Percentiles rank a stretch among this genome's conserved stretches.
Evolutionary conservation across 64 coral and sea anemone genomes (phyloP).

Genomic region (Trachythela sp.): DNA sequence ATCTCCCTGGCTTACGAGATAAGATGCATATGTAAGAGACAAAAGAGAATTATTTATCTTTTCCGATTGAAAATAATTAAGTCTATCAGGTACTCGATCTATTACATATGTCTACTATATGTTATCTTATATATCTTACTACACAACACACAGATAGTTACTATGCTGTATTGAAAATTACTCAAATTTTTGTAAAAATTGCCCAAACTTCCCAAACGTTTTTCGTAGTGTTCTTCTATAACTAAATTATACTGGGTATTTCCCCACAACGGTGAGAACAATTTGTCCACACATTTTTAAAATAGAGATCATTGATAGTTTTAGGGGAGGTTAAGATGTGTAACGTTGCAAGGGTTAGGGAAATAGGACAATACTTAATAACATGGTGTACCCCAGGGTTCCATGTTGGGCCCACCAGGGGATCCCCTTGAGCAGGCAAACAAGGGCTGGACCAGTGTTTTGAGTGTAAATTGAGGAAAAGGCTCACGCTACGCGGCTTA

Average conservation of each 20-base stretch:
- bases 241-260: not conserved
- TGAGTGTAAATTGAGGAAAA: not conserved
- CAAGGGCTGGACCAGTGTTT: not conserved
- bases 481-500: not conserved
- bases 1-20: too few relatives aligned
- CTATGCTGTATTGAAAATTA: too few relatives aligned
- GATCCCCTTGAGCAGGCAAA: not conserved
- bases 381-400: not conserved
- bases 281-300: not conserved
- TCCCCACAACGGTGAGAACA: not conserved
- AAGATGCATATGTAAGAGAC: too few relatives aligned
- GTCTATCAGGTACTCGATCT: too few relatives aligned
- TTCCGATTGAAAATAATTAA: too few relatives aligned
- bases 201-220: too few relatives aligned
- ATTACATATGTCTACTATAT: too few relatives aligned
- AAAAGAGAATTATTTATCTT: too few relatives aligned
- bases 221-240: too few relatives aligned
- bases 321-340: constrained; percentile 6
- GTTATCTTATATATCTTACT: too few relatives aligned
- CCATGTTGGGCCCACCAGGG: not conserved
- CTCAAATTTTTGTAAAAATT: too few relatives aligned
- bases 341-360: not conserved
- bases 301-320: not conserved
- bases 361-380: not conserved
- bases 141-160: too few relatives aligned